Base-by-base conservation (phyloP, 2,888 invertebrate species). In the Conus canariensis region DNA sequence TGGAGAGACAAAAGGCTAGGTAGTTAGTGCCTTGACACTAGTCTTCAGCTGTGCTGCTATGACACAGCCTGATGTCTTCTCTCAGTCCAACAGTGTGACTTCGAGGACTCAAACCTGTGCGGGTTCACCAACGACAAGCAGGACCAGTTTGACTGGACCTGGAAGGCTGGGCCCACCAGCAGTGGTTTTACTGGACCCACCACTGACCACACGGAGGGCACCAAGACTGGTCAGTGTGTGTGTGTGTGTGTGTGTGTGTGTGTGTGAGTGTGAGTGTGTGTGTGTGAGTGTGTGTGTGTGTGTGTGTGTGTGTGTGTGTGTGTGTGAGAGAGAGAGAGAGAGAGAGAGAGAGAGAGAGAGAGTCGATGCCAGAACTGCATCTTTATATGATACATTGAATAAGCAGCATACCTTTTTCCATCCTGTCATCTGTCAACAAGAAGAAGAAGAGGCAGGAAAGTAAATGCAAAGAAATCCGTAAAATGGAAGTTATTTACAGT, bases 141-240 rank as follows among this genome's bases (percentile, higher is more conserved):
- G 64, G 95, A 94, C 88, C 91, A 93, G 80, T 95, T 95, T 93
- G 94, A 95, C 92, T 95, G 95, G 95, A 93, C 93, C n/a, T 90
- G 92, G 90, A 90, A 92, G 1, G 90, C 92, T 58, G 94, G 94
- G n/a, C 91, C 92, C 16, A 94, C 94, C 16, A 88, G 92, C 12
- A 92, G 92, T 59, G 25, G 88, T 10, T 91, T 91, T 58, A 95
- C 94, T 56, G 95, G 95, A 88, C 95, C 95, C 1, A 64, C 92
- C 60, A 91, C 88, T 88, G 95, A 95, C 90, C 95, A 95, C 91
- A 95, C 95, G 4, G 91, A 92, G 45, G 94, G 94, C n/a, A 94
- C 94, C 22, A 58, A 77, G 14, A 87, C 90, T 91, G 94, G 96
- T 94, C 90, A 90, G 91, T 80, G 45, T 80, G 77, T 80, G 45